A percentile compares a stretch with the other conserved stretches of the same genome.
phyloP scores from a whole-genome alignment of 2,113 vertebrate genomes.

The Thamnophis sirtalis region DNA sequence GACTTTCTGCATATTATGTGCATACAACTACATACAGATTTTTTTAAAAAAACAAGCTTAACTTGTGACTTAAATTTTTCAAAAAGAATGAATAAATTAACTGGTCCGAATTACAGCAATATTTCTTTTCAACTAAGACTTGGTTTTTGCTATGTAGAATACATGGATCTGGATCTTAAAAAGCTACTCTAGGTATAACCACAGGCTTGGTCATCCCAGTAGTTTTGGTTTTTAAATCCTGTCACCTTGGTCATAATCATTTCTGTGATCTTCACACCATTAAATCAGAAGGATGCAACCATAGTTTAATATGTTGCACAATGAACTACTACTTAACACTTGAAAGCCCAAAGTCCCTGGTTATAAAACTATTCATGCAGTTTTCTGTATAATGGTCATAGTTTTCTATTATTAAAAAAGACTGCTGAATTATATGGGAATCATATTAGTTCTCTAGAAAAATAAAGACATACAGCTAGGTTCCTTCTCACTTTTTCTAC shows the following conservation, averaged over 20 bases:
- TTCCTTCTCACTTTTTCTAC: neutral
- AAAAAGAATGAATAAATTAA: constrained; percentile 16
- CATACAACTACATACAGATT: constrained; percentile 26
- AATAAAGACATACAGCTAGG: neutral
- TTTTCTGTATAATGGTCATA: neutral
- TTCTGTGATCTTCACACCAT: neutral
- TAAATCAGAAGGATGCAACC: neutral
- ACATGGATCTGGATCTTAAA: neutral
- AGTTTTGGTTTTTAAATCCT: neutral
- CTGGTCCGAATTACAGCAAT: constrained; percentile 11
- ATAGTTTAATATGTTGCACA: neutral
- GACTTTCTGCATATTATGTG: constrained; percentile 1
- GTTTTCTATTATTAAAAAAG: neutral
- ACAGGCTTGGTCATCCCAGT: neutral
- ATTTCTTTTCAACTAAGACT: neutral
- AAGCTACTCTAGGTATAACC: neutral
- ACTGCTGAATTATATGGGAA: neutral
- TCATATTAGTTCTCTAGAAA: constrained; percentile 10
- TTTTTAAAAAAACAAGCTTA: constrained; percentile 21
- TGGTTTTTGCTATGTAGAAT: constrained; percentile 18
- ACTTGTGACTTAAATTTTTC: constrained; percentile 16
- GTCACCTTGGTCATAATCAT: neutral
- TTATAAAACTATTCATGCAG: neutral
- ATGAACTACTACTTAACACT: neutral
- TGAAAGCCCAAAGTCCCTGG: neutral